Percentiles rank a stretch among this genome's conserved stretches.
phyloP scores from a whole-genome alignment of 2,113 vertebrate species.

The Serranochromis macrocephalus region DNA sequence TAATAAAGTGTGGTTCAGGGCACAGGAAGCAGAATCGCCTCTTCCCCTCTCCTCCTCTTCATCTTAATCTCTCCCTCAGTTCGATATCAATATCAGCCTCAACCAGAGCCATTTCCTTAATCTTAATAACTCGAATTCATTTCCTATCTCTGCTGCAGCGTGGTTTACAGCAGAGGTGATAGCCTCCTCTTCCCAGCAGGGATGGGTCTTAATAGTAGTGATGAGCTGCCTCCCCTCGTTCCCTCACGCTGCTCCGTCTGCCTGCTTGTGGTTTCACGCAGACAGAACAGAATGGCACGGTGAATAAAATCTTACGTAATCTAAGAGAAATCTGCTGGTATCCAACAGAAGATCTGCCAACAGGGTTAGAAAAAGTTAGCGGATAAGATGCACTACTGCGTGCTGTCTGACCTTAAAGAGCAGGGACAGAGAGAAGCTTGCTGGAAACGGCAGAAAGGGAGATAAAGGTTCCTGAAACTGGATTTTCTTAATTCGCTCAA shows the following conservation, averaged over 20 bases:
- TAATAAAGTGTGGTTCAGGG: neutral
- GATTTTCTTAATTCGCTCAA: neutral
- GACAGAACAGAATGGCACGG: neutral
- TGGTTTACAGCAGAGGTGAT: neutral
- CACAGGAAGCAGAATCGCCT: neutral
- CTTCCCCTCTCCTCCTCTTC: neutral
- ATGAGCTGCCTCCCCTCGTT: neutral
- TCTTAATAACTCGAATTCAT: neutral
- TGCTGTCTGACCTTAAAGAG: neutral
- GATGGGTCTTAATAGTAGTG: neutral
- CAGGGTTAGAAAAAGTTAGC: rapidly evolving
- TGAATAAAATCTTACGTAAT: neutral
- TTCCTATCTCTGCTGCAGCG: neutral
- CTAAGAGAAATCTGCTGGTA: neutral
- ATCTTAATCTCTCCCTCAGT: neutral
- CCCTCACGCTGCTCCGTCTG: neutral
- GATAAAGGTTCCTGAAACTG: neutral
- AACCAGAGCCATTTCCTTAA: neutral
- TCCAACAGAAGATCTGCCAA: neutral
- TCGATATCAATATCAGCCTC: neutral
- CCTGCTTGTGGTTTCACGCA: neutral
- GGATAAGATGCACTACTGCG: neutral
- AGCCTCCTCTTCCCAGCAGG: neutral
- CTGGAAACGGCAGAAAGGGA: neutral
- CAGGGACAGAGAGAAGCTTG: neutral